Percentiles rank a stretch among this genome's conserved stretches.
These are phyloP conservation scores for Spea multiplicata DNA, from an alignment of 2,113 vertebrate genomes.

Conservation along the genomic window DNA sequence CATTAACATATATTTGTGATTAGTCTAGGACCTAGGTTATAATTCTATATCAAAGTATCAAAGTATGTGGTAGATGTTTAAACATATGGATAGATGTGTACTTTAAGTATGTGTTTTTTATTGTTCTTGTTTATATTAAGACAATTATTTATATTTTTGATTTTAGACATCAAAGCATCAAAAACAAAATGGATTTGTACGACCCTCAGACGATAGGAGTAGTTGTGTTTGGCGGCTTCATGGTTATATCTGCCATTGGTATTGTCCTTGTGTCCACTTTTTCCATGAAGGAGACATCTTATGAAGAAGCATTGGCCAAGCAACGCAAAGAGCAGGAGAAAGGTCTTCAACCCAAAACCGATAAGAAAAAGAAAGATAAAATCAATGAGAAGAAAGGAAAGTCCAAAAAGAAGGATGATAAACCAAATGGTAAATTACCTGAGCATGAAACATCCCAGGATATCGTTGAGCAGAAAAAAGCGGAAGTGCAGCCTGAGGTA, in stretches of 20 bases:
- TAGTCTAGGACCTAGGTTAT: too few relatives aligned
- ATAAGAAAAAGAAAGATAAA: slow-evolving; percentile 92
- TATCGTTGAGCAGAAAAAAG: slow-evolving; percentile 55
- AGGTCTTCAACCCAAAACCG: slow-evolving; percentile 69
- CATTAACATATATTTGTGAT: too few relatives aligned
- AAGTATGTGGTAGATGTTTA: too few relatives aligned
- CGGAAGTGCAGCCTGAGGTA: slow-evolving; percentile 56
- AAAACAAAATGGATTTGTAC: slow-evolving; percentile 83
- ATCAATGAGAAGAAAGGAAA: slow-evolving; percentile 82
- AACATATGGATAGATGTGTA: not conserved
- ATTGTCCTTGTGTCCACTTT: slow-evolving; percentile 91
- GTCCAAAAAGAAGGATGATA: slow-evolving; percentile 89
- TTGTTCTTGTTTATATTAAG: too few relatives aligned
- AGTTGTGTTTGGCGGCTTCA: slow-evolving; percentile 92
- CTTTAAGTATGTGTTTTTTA: slow-evolving; percentile 24
- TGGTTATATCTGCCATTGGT: slow-evolving; percentile 89
- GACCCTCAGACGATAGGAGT: slow-evolving; percentile 90
- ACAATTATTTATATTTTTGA: slow-evolving; percentile 32
- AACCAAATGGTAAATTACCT: slow-evolving; percentile 84
- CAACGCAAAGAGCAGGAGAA: slow-evolving; percentile 82
- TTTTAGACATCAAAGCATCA: slow-evolving; percentile 61
- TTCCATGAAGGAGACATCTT: slow-evolving; percentile 95
- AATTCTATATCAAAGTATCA: too few relatives aligned
- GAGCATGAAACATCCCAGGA: slow-evolving; percentile 69
- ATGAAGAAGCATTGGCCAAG: slow-evolving; percentile 90